Percentiles rank a stretch among this genome's conserved stretches.
These are phyloP conservation scores for Procambarus virginalis DNA, from an alignment of 1,140 invertebrate species.

Conservation along the genomic window DNA sequence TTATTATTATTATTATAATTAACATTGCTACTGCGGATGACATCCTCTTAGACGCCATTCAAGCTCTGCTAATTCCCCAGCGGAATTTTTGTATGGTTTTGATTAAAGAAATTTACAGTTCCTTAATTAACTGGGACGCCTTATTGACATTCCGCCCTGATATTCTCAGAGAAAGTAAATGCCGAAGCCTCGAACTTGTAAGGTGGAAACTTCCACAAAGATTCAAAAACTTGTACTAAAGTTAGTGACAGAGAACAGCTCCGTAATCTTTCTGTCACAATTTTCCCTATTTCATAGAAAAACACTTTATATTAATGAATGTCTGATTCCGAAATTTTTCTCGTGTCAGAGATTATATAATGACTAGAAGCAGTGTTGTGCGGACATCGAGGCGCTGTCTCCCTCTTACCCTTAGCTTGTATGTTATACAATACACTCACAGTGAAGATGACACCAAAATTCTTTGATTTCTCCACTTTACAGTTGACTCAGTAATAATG, in stretches of 20 bases:
- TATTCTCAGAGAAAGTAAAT: background rate
- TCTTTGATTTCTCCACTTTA: too few relatives aligned
- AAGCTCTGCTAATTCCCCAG: constrained; percentile 9
- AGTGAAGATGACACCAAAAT: too few relatives aligned
- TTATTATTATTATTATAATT: too few relatives aligned
- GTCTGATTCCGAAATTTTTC: too few relatives aligned
- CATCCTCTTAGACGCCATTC: constrained; percentile 17
- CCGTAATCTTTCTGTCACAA: background rate
- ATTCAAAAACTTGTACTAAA: background rate
- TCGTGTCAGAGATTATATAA: too few relatives aligned
- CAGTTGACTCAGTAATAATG: too few relatives aligned
- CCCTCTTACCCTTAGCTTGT: too few relatives aligned
- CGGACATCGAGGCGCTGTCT: too few relatives aligned
- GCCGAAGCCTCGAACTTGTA: background rate
- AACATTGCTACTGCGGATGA: background rate
- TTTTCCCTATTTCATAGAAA: constrained; percentile 18
- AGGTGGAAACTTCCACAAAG: constrained; percentile 6
- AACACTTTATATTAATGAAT: too few relatives aligned
- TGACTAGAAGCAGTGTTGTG: too few relatives aligned
- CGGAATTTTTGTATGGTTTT: constrained; percentile 30
- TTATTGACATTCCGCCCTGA: constrained; percentile 48
- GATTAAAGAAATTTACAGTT: constrained; percentile 58
- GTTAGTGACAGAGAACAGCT: background rate
- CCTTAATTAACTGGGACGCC: constrained; percentile 46
- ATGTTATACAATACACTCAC: too few relatives aligned